Evolutionary conservation across 2,888 invertebrate species (phyloP).

Genomic region (Tricholauxania praeusta): DNA sequence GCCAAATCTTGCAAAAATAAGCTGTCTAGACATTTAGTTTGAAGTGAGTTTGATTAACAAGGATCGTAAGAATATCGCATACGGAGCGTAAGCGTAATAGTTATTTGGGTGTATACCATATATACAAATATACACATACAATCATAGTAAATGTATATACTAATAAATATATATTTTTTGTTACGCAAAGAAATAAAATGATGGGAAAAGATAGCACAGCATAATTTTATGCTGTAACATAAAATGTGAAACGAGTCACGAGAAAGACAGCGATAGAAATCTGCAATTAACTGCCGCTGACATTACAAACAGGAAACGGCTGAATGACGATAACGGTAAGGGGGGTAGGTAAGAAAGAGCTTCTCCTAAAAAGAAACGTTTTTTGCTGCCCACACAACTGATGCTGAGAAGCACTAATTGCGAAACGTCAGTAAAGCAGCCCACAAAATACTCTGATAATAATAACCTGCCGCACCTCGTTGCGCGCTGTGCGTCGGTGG

Average conservation of each 20-base stretch:
- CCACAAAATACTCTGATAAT: constrained; percentile 12
- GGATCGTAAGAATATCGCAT: not conserved
- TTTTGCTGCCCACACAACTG: not conserved
- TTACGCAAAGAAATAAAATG: not conserved
- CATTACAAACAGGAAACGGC: constrained; percentile 8
- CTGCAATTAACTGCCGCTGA: constrained; percentile 27
- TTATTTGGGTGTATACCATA: too few species aligned
- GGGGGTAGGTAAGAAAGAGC: too few species aligned
- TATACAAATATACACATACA: too few species aligned
- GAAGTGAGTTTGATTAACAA: constrained; percentile 6
- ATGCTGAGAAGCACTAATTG: constrained; percentile 10
- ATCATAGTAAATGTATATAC: too few species aligned
- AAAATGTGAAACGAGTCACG: not conserved
- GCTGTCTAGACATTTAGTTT: not conserved
- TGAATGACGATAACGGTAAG: not conserved
- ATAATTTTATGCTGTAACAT: too few species aligned
- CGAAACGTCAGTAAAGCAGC: constrained; percentile 17
- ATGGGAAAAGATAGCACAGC: too few species aligned
- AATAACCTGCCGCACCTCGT: constrained; percentile 22
- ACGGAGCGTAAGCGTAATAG: not conserved
- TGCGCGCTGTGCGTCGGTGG: not conserved
- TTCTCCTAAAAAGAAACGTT: not conserved
- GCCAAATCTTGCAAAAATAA: too few species aligned
- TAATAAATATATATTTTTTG: too few species aligned
- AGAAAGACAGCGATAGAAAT: constrained; percentile 12